These are phyloP conservation scores for Agelas oroides DNA, from an alignment of 37 sponge, comb jelly and placozoan genomes.

Conservation along the genomic window DNA sequence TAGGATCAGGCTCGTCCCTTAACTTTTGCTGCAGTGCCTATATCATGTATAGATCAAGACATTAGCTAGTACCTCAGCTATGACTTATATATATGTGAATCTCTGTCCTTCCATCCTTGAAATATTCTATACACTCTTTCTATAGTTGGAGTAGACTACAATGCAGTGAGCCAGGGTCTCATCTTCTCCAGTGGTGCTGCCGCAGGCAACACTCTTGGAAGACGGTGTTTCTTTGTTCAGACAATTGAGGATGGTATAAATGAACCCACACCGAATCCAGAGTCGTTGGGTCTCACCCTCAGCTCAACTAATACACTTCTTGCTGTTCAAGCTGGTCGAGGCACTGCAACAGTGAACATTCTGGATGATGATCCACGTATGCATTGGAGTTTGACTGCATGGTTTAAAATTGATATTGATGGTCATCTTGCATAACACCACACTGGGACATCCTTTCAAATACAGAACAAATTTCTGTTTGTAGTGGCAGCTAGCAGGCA, in stretches of 20 bases:
- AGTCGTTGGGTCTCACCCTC: background rate
- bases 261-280: background rate
- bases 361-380: conserved; percentile 31
- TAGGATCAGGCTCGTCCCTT: too few relatives aligned
- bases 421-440: too few relatives aligned
- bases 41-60: too few relatives aligned
- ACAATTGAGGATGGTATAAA: background rate
- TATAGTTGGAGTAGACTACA: background rate
- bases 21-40: too few relatives aligned
- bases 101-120: too few relatives aligned
- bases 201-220: background rate
- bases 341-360: conserved; percentile 16
- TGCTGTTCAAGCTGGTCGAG: background rate
- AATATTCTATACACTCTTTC: background rate
- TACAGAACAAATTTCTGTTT: too few relatives aligned
- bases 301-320: background rate
- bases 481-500: too few relatives aligned
- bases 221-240: conserved; percentile 2
- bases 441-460: too few relatives aligned
- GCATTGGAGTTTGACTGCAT: too few relatives aligned
- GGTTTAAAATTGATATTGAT: too few relatives aligned
- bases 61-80: too few relatives aligned
- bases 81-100: too few relatives aligned
- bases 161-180: background rate
- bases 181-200: conserved; percentile 2